Conservation (phyloP, 2,113 vertebrate species). For the Kobus ellipsiprymnus region DNA sequence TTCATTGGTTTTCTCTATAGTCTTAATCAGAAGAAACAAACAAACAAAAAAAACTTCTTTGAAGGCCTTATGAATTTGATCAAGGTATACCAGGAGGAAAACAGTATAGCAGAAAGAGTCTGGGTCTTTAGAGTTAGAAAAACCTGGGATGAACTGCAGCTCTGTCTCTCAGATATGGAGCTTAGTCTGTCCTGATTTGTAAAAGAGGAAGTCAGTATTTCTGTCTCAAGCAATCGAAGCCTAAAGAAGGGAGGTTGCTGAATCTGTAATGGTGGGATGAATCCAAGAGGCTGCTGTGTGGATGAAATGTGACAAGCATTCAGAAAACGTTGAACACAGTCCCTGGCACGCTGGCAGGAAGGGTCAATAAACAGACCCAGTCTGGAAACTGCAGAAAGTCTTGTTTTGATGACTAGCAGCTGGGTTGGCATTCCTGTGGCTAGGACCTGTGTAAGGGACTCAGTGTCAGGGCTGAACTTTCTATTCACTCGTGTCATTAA, state of each 20-base stretch:
- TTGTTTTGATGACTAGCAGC: neutral
- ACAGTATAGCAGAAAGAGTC: neutral
- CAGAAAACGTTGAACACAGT: neutral
- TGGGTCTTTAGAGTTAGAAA: neutral
- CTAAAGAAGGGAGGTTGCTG: neutral
- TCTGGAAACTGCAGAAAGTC: neutral
- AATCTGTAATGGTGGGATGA: neutral
- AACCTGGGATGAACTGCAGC: neutral
- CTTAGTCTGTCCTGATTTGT: neutral
- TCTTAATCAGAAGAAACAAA: neutral
- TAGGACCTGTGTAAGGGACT: neutral
- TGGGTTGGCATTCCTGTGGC: neutral
- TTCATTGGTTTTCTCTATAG: neutral
- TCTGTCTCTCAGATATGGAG: neutral
- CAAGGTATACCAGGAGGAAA: neutral
- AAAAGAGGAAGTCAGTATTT: neutral
- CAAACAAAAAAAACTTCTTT: neutral
- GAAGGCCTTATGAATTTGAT: neutral
- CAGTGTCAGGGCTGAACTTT: neutral
- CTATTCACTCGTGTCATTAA: neutral
- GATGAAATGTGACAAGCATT: neutral
- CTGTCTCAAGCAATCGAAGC: neutral
- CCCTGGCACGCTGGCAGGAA: neutral
- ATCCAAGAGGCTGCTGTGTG: neutral
- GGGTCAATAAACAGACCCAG: neutral